These are phyloP conservation scores for Myotis myotis DNA, from an alignment of 2,797 vertebrate genomes.

Conservation along the genomic window DNA sequence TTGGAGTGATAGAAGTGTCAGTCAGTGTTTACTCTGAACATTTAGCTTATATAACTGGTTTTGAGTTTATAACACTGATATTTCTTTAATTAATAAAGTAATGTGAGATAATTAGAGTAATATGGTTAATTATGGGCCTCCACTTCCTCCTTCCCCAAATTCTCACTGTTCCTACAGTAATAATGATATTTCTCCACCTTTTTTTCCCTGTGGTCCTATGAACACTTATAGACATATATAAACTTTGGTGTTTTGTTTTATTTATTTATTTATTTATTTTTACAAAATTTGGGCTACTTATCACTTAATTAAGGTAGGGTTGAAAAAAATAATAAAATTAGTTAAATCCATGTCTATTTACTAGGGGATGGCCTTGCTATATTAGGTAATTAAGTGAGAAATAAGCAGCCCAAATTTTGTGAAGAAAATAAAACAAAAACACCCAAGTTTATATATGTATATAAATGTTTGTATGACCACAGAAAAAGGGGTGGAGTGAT, in stretches of 20 bases:
- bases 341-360: background rate
- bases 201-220: background rate
- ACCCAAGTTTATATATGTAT: background rate
- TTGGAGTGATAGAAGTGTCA: background rate
- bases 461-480: background rate
- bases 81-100: background rate
- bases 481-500: background rate
- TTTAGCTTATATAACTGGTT: background rate
- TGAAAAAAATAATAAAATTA: background rate
- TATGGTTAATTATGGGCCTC: background rate
- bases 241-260: background rate
- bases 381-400: background rate
- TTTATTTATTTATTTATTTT: background rate
- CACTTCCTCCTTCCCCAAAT: background rate
- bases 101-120: background rate
- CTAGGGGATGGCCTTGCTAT: background rate
- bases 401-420: background rate
- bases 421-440: background rate
- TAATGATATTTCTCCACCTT: background rate
- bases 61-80: background rate
- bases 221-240: background rate
- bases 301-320: background rate
- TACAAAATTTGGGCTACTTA: background rate
- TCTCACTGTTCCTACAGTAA: background rate
- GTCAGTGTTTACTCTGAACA: background rate